Evolutionary conservation across 2,797 vertebrate species (phyloP), one percentile per base, ranked within the genome.

Genomic region (Mormyrops attenuatus): DNA sequence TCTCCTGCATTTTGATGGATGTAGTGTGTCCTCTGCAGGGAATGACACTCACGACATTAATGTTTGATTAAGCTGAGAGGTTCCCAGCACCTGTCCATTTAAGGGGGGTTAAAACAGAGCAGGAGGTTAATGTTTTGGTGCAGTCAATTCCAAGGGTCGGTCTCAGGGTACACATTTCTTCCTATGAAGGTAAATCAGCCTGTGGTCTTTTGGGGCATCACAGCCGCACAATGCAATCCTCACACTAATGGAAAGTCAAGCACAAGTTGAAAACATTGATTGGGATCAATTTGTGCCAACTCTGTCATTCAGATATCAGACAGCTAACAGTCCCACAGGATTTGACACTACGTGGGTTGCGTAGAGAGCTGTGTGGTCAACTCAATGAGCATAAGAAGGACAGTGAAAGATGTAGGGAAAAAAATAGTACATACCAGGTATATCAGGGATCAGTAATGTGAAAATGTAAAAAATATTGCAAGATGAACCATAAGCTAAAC

Each of bases 61-160:
- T 82, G 77, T 47, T 82, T 82, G 77, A 82, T 82, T 82, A 82
- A 82, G 77, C 77, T 44, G 41, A 82, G 41, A 82, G 77, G 77
- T 82, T 82, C 77, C 20, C 38, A 47, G 77, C 38, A 82, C 77
- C 77, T 82, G 77, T 82, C 77, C 77, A 82, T 82, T 82, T 82
- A 82, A 22, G 77, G 41, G 3, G 41, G 77, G 77, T 44, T 82
- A 82, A 82, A 82, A 82, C 41, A 82, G 41, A 47, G 77, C 77
- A 82, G 77, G 77, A 82, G 77, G 77, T 82, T 82, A 82, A 82
- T 82, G 77, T 82, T 82, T 82, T 47, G 77, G 77, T 82, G 77
- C 41, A 82, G 77, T 82, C 77, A 82, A 82, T 82, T 82, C 47
- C 77, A 82, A 82, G 77, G 77, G 77, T 82, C 8, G 77, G 77